Percentiles rank a stretch among this genome's conserved stretches.
phyloP scores from a whole-genome alignment of 2,888 invertebrate genomes.

The Phasia obesa region DNA sequence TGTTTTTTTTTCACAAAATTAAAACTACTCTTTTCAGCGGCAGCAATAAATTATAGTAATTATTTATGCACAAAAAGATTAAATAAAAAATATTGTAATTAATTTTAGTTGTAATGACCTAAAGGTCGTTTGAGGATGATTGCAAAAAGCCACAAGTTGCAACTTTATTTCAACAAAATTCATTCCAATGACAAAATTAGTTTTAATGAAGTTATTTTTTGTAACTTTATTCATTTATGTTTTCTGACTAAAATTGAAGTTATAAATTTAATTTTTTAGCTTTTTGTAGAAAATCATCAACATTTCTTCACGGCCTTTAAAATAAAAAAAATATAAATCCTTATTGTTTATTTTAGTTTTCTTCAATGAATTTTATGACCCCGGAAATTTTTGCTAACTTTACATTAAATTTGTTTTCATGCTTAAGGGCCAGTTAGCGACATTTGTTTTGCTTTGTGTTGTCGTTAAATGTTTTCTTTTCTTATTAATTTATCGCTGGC shows the following conservation, averaged over 20 bases:
- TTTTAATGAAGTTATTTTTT: conserved; percentile 9
- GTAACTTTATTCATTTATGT: background rate
- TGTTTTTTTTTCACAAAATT: conserved; percentile 36
- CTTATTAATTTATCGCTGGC: conserved; percentile 10
- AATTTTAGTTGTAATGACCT: conserved; percentile 45
- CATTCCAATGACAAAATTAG: conserved; percentile 22
- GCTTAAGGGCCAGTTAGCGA: conserved; percentile 51
- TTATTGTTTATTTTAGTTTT: background rate
- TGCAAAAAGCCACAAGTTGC: conserved; percentile 36
- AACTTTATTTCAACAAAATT: conserved; percentile 8
- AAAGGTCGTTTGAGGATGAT: conserved; percentile 45
- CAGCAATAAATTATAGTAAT: conserved; percentile 41
- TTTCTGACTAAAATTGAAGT: background rate
- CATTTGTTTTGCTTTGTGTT: conserved; percentile 21
- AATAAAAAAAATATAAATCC: conserved; percentile 12
- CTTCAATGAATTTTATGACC: conserved; percentile 47
- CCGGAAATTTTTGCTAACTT: conserved; percentile 53
- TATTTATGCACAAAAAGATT: conserved; percentile 30
- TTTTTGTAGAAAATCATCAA: conserved; percentile 11
- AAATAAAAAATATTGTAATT: conserved; percentile 44
- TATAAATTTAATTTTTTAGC: background rate
- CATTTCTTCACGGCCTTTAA: background rate
- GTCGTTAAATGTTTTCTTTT: conserved; percentile 17
- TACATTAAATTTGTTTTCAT: background rate
- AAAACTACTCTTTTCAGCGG: conserved; percentile 9